Base-by-base conservation (phyloP, 2,797 vertebrate species). In the Gymnothorax reevesii region DNA sequence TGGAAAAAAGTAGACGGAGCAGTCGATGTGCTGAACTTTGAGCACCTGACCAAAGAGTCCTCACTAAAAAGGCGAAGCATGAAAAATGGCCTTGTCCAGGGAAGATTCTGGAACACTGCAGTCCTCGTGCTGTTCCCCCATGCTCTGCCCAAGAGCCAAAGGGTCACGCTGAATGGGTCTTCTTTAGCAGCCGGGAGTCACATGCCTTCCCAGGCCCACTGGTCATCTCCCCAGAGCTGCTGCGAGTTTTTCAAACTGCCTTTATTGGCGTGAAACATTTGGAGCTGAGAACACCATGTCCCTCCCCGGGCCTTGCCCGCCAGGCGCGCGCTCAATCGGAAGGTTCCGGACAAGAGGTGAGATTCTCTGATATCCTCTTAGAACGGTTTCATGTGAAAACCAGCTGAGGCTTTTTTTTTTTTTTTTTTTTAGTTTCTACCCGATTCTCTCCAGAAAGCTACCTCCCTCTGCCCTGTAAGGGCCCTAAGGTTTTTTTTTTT, bases 161-260 rank as follows among this genome's bases (percentile, higher is more conserved):
- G 73, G 73, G 73, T 77, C 73, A 49, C 13, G 91, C 93, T 93
- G 92, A 95, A 94, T 90, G 92, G 93, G 93, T 55, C 93, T 93
- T 92, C 92, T 92, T 92, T 92, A 92, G 94, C 93, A 93, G 92
- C 92, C 90, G 89, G 0, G 90, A 89, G 93, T 95, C 94, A 94
- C 94, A 95, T 95, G 94, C 66, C 33, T 83, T 52, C 77, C 83
- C 85, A 57, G 64, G 85, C 80, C 82, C 93, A 93, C 92, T 91
- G 92, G 93, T 93, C 92, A 87, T 93, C 88, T 94, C 92, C 91
- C 92, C 93, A 69, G 91, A 91, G 92, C 93, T 93, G 92, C 89
- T 91, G 87, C 91, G 33, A 60, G 92, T 92, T 93, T 94, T 2
- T 84, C 92, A 93, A 95, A 93, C 92, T 89, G 89, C 91, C 93